Evolutionary conservation across 2,113 vertebrate species (phyloP), one percentile per base, ranked within the genome.

Genomic region (Mustela nigripes): DNA sequence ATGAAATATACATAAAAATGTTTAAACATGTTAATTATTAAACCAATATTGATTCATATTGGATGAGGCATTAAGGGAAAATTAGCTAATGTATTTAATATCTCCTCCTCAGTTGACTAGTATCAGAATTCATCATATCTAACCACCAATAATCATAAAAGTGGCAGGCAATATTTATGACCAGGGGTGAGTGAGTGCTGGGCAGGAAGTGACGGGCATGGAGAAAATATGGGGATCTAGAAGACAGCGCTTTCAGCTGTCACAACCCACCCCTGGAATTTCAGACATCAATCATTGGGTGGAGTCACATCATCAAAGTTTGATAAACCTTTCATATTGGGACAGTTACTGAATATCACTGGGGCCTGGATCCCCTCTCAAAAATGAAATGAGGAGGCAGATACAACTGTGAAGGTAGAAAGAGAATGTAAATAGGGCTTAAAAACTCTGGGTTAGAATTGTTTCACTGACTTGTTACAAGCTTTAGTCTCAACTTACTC

Each of bases 1-100:
- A 98, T 99, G 98, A 99, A 99, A 99, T 98, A 99, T 99, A 98
- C 98, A 99, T 99, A 98, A 99, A 99, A 99, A 99, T 99, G 98
- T 99, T 99, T 99, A 99, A 99, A 98, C 98, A 95, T 98, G 99
- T 99, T 99, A 99, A 99, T 99, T 99, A 99, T 99, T 99, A 99
- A 99, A 98, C 98, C 98, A 99, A 99, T 99, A 99, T 99, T 99
- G 99, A 99, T 99, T 99, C 99, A 99, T 98, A 99, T 98, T 98
- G 98, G 98, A 99, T 99, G 98, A 98, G 96, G 97, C 98, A 99
- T 99, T 99, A 99, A 99, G 97, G 85, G 97, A 96, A 98, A 98
- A 98, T 98, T 99, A 98, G 98, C 98, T 98, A 98, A 99, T 98
- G 98, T 99, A 98, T 99, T 99, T 99, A 99, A 99, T 98, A 98